Percentiles rank a stretch among this genome's conserved stretches.
These are phyloP conservation scores for Tragelaphus oryx DNA, from an alignment of 2,797 vertebrate genomes.

Conservation along the genomic window DNA sequence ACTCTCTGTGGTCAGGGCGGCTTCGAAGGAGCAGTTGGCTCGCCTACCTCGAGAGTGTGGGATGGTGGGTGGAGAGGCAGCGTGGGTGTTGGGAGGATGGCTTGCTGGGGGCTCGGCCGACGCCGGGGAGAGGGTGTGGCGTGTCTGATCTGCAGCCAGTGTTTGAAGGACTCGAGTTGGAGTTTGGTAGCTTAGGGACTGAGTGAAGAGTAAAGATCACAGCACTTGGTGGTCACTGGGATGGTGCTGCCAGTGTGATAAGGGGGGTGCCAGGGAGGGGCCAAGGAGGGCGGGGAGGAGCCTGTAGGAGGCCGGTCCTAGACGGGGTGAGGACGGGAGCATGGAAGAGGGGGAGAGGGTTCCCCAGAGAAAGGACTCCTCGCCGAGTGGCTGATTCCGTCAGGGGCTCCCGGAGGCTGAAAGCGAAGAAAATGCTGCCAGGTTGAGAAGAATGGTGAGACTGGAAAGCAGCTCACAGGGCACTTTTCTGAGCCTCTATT, in stretches of 20 bases:
- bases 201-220: not conserved
- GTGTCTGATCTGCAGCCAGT: not conserved
- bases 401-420: not conserved
- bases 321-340: not conserved
- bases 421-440: not conserved
- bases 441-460: not conserved
- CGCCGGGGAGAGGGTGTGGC: not conserved
- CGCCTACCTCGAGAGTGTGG: not conserved
- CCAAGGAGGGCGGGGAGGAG: not conserved
- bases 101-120: not conserved
- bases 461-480: not conserved
- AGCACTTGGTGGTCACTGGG: not conserved
- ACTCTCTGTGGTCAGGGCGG: not conserved
- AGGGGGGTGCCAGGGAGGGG: not conserved
- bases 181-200: not conserved
- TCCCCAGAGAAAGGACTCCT: not conserved
- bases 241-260: too few species aligned
- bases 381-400: fast-evolving
- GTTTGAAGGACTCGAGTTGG: not conserved
- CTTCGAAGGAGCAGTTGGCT: not conserved
- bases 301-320: not conserved
- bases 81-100: not conserved
- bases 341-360: fast-evolving
- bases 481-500: not conserved
- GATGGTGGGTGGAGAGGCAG: not conserved